Conservation (phyloP, 2,113 vertebrate genomes). For the Laterallus jamaicensis region DNA sequence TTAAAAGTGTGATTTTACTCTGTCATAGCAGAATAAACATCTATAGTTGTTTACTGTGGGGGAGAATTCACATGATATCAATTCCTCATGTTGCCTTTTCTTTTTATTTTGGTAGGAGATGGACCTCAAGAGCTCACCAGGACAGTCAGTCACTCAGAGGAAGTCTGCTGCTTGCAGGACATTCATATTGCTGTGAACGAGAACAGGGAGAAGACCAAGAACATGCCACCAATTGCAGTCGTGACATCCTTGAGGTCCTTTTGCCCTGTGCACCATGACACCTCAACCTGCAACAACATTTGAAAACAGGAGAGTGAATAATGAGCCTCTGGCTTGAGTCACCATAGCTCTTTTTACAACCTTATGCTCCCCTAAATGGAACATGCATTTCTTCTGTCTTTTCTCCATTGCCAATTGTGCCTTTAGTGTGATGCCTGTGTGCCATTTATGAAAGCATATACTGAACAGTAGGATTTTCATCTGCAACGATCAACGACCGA, state of each 20-base stretch:
- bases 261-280: neutral
- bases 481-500: slow-evolving; percentile 3
- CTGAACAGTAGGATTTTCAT: neutral
- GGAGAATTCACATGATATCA: neutral
- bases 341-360: neutral
- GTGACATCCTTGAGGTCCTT: neutral
- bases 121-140: neutral
- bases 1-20: neutral
- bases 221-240: neutral
- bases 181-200: neutral
- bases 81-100: neutral
- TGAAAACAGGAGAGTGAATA: neutral
- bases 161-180: neutral
- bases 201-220: neutral
- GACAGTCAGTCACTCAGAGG: neutral
- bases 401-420: too few species aligned
- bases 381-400: neutral
- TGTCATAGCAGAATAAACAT: neutral
- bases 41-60: neutral
- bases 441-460: neutral
- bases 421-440: neutral
- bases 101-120: neutral
- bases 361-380: neutral
- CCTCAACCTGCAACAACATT: neutral
- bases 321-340: neutral